These are phyloP conservation scores for Enteromius viviparus DNA, from an alignment of 2,797 vertebrate species.

Conservation along the genomic window DNA sequence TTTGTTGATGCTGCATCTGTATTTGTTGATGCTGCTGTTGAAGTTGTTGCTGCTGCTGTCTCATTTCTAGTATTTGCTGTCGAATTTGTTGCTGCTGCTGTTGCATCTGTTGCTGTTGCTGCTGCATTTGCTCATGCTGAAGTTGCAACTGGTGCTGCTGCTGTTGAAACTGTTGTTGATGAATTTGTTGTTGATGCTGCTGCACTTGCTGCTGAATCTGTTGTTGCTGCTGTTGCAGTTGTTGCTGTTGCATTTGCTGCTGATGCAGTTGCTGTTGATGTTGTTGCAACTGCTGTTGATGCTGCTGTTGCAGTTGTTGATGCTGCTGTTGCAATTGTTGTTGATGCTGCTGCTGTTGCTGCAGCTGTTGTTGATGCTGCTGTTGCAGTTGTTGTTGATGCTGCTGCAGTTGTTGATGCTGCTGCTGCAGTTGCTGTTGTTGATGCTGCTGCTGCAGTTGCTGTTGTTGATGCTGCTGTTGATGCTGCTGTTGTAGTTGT, in stretches of 20 bases:
- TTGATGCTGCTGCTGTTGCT: conserved; percentile 23
- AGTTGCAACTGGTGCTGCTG: conserved; percentile 57
- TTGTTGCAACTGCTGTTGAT: conserved; percentile 65
- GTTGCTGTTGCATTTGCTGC: conserved; percentile 64
- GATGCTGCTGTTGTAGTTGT: conserved; percentile 47
- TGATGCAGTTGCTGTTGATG: conserved; percentile 66
- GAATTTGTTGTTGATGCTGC: conserved; percentile 48
- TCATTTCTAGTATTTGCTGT: conserved; percentile 63
- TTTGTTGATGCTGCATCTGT: conserved; percentile 81
- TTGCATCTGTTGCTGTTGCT: conserved; percentile 66
- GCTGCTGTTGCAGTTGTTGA: conserved; percentile 46
- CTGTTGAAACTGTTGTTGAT: conserved; percentile 49
- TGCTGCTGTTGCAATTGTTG: conserved; percentile 52
- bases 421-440: conserved; percentile 40
- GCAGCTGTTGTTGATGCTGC: conserved; percentile 31
- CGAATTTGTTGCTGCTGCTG: conserved; percentile 69
- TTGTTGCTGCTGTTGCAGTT: conserved; percentile 65
- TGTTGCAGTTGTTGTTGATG: conserved; percentile 25
- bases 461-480: conserved; percentile 59
- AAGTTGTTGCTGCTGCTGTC: conserved; percentile 72
- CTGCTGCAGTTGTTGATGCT: conserved; percentile 44
- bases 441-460: conserved; percentile 61
- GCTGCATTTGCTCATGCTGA: conserved; percentile 58
- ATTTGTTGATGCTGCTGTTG: conserved; percentile 84
- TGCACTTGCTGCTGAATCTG: conserved; percentile 60